Percentiles rank a stretch among this genome's conserved stretches.
Conservation (phyloP, 2,797 vertebrate species). For the Siniperca obscura region DNA sequence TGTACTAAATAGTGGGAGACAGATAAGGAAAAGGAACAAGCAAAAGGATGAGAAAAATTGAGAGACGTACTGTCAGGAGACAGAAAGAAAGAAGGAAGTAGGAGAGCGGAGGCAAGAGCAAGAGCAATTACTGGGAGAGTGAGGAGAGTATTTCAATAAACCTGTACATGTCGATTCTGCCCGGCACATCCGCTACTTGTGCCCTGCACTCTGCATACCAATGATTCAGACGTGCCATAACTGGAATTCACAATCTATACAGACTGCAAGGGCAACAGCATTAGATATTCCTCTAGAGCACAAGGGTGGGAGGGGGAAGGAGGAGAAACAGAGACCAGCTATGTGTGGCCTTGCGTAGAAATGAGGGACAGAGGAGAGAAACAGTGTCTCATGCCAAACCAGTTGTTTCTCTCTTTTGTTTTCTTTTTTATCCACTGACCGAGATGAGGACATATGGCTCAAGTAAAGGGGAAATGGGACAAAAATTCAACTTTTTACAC, state of each 20-base stretch:
- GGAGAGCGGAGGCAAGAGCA: constrained; percentile 44
- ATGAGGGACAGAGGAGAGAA: constrained; percentile 55
- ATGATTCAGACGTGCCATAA: constrained; percentile 70
- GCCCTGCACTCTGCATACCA: constrained; percentile 77
- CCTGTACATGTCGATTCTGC: constrained; percentile 72
- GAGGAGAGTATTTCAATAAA: constrained; percentile 81
- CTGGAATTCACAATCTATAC: constrained; percentile 80
- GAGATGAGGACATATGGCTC: not conserved
- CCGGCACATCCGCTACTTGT: constrained; percentile 65
- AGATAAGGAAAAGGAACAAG: constrained; percentile 41
- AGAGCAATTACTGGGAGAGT: constrained; percentile 77
- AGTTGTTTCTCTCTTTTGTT: constrained; percentile 10
- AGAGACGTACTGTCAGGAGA: constrained; percentile 42
- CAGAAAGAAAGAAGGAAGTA: constrained; percentile 34
- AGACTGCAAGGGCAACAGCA: constrained; percentile 62
- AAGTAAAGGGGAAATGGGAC: not conserved
- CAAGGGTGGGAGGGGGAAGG: not conserved
- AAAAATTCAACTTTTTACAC: not conserved
- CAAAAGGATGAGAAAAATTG: constrained; percentile 50
- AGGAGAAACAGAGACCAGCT: constrained; percentile 26
- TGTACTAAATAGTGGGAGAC: constrained; percentile 36
- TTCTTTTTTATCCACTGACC: not conserved
- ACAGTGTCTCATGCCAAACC: constrained; percentile 3
- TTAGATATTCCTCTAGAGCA: constrained; percentile 68
- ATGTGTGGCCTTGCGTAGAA: constrained; percentile 61